Evolutionary conservation across 2,113 vertebrate genomes (phyloP).

Genomic region (Vombatus ursinus): DNA sequence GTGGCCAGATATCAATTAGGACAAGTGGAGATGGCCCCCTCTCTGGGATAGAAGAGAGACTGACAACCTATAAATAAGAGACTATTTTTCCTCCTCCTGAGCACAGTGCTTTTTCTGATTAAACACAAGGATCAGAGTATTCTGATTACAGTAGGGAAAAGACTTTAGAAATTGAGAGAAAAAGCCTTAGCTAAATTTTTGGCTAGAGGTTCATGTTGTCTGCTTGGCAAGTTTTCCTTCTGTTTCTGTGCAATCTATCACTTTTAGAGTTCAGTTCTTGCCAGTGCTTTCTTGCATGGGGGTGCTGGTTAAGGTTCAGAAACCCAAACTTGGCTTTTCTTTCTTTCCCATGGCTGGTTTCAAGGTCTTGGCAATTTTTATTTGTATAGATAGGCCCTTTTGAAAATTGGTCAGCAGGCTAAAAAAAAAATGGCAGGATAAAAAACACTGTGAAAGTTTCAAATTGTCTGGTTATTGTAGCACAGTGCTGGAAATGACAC

Average conservation of each 20-base stretch:
- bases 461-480: neutral
- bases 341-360: neutral
- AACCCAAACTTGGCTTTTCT: neutral
- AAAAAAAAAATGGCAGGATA: neutral
- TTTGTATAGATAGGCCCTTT: neutral
- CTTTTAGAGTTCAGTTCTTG: neutral
- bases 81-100: neutral
- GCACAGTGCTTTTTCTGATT: neutral
- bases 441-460: neutral
- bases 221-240: constrained; percentile 7
- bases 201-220: neutral
- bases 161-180: neutral
- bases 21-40: too few relatives aligned
- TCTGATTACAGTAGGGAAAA: constrained; percentile 5
- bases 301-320: neutral
- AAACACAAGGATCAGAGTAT: neutral
- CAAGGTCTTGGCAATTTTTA: neutral
- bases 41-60: neutral
- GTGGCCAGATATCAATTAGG: too few relatives aligned
- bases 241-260: neutral
- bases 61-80: neutral
- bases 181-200: neutral
- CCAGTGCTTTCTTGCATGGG: neutral
- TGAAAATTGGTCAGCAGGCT: neutral
- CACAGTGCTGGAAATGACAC: neutral